Conservation (phyloP, 2,888 invertebrate genomes). For the Cheilosia vulpina region DNA sequence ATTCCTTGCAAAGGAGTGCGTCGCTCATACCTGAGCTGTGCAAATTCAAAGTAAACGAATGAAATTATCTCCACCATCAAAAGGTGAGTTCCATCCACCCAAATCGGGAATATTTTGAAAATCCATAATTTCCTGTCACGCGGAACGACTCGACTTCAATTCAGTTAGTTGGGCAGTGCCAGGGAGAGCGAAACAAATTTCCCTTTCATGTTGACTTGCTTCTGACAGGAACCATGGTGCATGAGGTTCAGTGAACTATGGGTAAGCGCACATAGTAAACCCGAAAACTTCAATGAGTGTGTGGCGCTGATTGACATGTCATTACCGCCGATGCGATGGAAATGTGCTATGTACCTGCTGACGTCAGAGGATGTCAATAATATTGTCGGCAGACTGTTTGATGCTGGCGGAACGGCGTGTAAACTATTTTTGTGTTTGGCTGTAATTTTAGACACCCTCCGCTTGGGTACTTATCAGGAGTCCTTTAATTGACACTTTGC, state of each 20-base stretch:
- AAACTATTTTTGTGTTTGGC: conserved; percentile 54
- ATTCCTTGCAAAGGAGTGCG: conserved; percentile 28
- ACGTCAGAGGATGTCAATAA: conserved; percentile 63
- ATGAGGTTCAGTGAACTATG: conserved; percentile 64
- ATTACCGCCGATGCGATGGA: conserved; percentile 38
- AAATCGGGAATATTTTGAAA: conserved; percentile 67
- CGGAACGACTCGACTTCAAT: conserved; percentile 23
- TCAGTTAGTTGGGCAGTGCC: background rate
- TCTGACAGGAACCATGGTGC: conserved; percentile 68
- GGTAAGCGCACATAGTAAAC: conserved; percentile 12
- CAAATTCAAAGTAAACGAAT: background rate
- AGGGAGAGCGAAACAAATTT: conserved; percentile 38
- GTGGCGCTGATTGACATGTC: conserved; percentile 71
- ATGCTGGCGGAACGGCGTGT: conserved; percentile 32
- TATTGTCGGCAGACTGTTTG: conserved; percentile 50
- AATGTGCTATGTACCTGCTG: conserved; percentile 37
- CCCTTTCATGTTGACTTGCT: conserved; percentile 60
- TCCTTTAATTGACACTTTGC: conserved; percentile 68
- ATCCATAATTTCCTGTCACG: conserved; percentile 62
- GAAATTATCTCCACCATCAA: conserved; percentile 25
- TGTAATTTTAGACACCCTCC: conserved; percentile 63
- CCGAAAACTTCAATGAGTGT: conserved; percentile 58
- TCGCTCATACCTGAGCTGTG: conserved; percentile 28
- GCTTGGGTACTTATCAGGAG: conserved; percentile 1
- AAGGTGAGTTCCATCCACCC: conserved; percentile 57